phyloP scores from a whole-genome alignment of 2,113 vertebrate species.

The Peromyscus californicus region DNA sequence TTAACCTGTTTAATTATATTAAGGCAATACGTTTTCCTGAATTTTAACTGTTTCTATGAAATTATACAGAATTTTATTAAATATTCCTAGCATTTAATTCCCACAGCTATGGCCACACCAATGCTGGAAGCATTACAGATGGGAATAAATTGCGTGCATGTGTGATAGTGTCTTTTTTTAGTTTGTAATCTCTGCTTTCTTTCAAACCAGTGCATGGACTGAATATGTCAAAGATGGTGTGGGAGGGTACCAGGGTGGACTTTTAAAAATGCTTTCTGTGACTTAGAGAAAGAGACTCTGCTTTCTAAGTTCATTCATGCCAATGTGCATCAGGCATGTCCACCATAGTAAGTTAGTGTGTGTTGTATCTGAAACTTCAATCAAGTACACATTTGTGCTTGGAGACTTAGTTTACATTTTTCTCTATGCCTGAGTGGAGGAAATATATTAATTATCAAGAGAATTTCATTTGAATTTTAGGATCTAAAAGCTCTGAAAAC shows the following conservation, averaged over 20 bases:
- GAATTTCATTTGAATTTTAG: neutral
- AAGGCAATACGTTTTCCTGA: neutral
- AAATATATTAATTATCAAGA: neutral
- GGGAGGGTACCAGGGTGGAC: rapidly evolving
- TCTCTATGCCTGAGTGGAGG: neutral
- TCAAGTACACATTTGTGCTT: neutral
- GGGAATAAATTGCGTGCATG: neutral
- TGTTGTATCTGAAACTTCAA: conserved; percentile 1
- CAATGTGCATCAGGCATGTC: neutral
- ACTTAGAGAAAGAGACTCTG: neutral
- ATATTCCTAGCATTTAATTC: neutral
- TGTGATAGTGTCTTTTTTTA: neutral
- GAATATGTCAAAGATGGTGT: neutral
- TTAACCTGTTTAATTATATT: neutral
- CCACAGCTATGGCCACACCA: neutral
- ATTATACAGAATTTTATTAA: neutral
- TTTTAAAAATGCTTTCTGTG: neutral
- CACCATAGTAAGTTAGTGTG: conserved; percentile 7
- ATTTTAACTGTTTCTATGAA: neutral
- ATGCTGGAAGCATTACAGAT: neutral
- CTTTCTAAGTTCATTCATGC: neutral
- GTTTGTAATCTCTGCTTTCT: neutral
- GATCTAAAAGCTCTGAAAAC: neutral
- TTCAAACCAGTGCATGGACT: neutral
- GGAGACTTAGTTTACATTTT: neutral